Evolutionary conservation across 2,888 invertebrate species (phyloP).

Genomic region (Celastrina argiolus): DNA sequence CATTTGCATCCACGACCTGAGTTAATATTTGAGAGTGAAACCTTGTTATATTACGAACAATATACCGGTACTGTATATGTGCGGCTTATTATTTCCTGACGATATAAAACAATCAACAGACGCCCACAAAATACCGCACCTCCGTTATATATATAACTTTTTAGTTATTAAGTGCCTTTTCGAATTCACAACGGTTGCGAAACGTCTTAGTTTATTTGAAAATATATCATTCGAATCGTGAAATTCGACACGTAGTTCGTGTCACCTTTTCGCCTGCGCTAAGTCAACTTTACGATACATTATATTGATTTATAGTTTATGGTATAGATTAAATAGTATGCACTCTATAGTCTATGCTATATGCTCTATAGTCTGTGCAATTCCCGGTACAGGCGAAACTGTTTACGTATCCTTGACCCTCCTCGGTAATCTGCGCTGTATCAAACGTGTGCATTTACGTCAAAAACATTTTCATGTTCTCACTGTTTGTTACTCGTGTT

Average conservation of each 20-base stretch:
- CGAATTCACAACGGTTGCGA: not conserved
- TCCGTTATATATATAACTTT: too few relatives aligned
- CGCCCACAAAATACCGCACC: too few relatives aligned
- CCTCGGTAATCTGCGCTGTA: constrained; percentile 4
- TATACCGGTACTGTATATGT: too few relatives aligned
- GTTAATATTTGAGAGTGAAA: too few relatives aligned
- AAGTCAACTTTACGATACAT: not conserved
- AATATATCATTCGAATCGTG: not conserved
- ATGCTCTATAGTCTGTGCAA: not conserved
- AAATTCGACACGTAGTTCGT: not conserved
- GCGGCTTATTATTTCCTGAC: too few relatives aligned
- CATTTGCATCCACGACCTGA: too few relatives aligned
- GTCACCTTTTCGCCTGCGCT: not conserved
- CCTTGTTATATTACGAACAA: too few relatives aligned
- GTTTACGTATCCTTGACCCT: constrained; percentile 1
- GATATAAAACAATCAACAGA: too few relatives aligned
- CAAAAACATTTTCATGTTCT: not conserved
- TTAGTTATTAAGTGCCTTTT: not conserved
- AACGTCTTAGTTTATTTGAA: not conserved
- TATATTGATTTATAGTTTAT: not conserved
- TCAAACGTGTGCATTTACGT: constrained; percentile 4
- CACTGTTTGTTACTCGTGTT: not conserved
- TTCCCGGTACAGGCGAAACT: not conserved
- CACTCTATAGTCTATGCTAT: not conserved
- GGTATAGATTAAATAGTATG: not conserved